A percentile compares a stretch with the other conserved stretches of the same genome.
phyloP scores from a whole-genome alignment of 2,113 vertebrate genomes.

The Crotalus viridis region DNA sequence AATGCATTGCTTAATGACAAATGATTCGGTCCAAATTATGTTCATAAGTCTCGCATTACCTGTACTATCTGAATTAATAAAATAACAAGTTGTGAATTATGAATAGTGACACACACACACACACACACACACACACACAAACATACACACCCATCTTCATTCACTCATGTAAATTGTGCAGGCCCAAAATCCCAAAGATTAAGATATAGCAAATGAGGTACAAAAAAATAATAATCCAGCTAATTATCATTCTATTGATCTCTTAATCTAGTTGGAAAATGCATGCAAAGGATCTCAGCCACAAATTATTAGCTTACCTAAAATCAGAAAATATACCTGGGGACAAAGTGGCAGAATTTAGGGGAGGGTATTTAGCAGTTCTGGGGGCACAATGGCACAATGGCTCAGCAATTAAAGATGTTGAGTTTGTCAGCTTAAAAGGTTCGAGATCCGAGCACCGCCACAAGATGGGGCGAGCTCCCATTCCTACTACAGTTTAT shows the following conservation, averaged over 20 bases:
- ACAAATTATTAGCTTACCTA: neutral
- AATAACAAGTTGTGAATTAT: neutral
- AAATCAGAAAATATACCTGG: neutral
- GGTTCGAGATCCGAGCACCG: too few relatives aligned
- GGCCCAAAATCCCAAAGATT: neutral
- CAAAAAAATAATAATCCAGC: neutral
- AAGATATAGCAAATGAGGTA: neutral
- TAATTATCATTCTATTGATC: neutral
- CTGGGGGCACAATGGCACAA: too few relatives aligned
- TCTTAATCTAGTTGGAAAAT: neutral
- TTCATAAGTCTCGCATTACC: neutral
- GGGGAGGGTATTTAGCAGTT: neutral
- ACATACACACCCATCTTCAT: too few relatives aligned
- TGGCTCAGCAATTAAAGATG: too few relatives aligned
- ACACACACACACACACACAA: too few relatives aligned
- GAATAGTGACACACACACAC: neutral
- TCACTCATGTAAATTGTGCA: neutral
- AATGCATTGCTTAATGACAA: neutral
- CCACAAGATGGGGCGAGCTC: too few relatives aligned
- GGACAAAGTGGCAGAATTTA: neutral
- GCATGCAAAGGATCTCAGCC: neutral
- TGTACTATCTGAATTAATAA: neutral
- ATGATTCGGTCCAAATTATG: neutral
- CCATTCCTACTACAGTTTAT: too few relatives aligned
- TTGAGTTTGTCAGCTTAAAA: too few relatives aligned